Conservation (phyloP, 2,113 vertebrate genomes). For the Mesembrinibis cayennensis region DNA sequence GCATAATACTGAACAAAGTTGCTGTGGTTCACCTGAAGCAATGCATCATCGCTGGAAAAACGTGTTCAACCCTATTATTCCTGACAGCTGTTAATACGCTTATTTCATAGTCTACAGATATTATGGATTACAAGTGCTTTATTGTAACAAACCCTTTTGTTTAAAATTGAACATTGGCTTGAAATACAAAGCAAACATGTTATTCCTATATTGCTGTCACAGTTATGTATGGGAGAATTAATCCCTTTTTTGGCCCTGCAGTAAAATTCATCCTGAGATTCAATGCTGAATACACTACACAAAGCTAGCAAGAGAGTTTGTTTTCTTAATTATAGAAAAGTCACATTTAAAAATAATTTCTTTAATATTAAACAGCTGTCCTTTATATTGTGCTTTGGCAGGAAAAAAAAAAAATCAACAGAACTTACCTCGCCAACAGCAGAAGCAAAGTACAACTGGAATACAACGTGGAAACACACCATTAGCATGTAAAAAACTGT, state of each 20-base stretch:
- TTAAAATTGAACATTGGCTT: background rate
- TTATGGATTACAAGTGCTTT: background rate
- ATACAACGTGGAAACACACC: conserved; percentile 28
- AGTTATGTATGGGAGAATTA: conserved; percentile 55
- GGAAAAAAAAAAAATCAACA: background rate
- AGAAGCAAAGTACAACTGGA: conserved; percentile 52
- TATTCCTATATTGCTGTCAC: conserved; percentile 60
- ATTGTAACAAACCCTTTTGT: background rate
- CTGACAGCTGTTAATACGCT: conserved; percentile 59
- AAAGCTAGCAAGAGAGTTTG: conserved; percentile 66
- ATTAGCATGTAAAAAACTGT: conserved; percentile 40
- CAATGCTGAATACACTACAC: conserved; percentile 67
- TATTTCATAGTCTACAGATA: background rate
- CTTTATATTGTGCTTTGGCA: conserved; percentile 67
- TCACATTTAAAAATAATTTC: conserved; percentile 67
- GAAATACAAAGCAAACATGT: conserved; percentile 29
- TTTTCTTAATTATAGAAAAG: conserved; percentile 62
- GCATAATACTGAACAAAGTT: background rate
- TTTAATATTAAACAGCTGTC: conserved; percentile 69
- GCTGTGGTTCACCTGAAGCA: conserved; percentile 14
- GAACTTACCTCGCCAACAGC: conserved; percentile 58
- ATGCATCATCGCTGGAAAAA: background rate
- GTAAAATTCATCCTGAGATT: conserved; percentile 79
- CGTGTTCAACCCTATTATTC: background rate
- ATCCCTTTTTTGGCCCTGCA: conserved; percentile 76